phyloP scores from a whole-genome alignment of 2,888 invertebrate species.

The Luperina testacea region DNA sequence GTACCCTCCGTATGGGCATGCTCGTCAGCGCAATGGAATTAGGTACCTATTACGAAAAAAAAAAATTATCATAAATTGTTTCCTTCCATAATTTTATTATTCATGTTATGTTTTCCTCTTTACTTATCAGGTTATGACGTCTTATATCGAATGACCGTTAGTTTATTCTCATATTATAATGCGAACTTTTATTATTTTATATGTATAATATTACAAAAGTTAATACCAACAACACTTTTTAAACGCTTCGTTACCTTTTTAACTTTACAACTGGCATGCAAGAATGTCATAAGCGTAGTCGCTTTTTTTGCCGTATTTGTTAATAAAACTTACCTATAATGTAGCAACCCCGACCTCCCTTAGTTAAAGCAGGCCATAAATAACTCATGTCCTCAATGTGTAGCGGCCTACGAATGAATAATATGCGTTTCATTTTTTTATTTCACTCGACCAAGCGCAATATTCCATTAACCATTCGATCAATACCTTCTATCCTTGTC shows the following conservation, averaged over 20 bases:
- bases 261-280: conserved; percentile 12
- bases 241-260: neutral
- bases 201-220: neutral
- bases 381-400: conserved; percentile 40
- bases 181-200: neutral
- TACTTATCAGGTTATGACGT: neutral
- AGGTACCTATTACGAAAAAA: neutral
- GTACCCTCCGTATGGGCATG: neutral
- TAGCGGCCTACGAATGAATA: conserved; percentile 11
- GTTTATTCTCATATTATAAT: neutral
- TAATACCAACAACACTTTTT: neutral
- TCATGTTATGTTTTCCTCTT: conserved; percentile 17
- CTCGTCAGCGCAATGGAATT: neutral
- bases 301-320: conserved; percentile 14
- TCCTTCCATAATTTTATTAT: conserved; percentile 2
- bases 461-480: conserved; percentile 9
- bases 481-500: conserved; percentile 1
- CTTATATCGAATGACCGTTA: neutral
- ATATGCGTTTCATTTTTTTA: conserved; percentile 32
- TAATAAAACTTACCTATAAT: conserved; percentile 6
- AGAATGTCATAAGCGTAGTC: conserved; percentile 1
- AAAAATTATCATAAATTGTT: neutral
- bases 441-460: conserved; percentile 11
- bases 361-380: conserved; percentile 32
- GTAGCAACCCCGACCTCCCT: conserved; percentile 21